Conservation (phyloP, 2,797 vertebrate species). For the Enteromius unitaeniatus region DNA sequence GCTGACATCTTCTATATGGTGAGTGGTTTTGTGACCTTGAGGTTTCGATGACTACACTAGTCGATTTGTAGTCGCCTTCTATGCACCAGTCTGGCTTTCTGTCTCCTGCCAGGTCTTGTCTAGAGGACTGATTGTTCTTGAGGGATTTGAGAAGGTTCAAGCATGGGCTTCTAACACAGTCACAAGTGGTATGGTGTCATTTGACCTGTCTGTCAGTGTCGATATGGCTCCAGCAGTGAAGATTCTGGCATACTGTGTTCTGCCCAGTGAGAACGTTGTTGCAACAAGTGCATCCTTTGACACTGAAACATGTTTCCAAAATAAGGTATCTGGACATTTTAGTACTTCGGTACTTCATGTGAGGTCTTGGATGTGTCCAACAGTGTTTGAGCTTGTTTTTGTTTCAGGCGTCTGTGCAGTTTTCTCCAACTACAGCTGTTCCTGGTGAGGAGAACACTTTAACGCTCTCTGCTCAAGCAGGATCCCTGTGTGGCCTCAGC, state of each 20-base stretch:
- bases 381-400: neutral
- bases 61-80: too few species aligned
- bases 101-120: slow-evolving; percentile 55
- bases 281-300: slow-evolving; percentile 64
- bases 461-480: slow-evolving; percentile 68
- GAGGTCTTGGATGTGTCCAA: accelerated
- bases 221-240: slow-evolving; percentile 68
- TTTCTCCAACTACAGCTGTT: slow-evolving; percentile 70
- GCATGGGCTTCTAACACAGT: neutral
- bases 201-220: slow-evolving; percentile 62
- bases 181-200: slow-evolving; percentile 61
- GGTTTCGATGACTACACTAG: too few species aligned
- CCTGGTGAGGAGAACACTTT: slow-evolving; percentile 76
- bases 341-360: neutral
- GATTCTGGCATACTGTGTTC: slow-evolving; percentile 68
- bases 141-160: slow-evolving; percentile 29
- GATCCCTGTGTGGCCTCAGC: slow-evolving; percentile 84
- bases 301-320: slow-evolving; percentile 71
- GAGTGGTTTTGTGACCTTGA: neutral
- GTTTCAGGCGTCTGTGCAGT: slow-evolving; percentile 80
- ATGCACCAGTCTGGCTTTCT: neutral
- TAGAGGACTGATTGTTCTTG: slow-evolving; percentile 37
- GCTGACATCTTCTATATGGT: slow-evolving; percentile 71
- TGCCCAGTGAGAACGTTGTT: slow-evolving; percentile 69
- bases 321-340: slow-evolving; percentile 65